phyloP scores from a whole-genome alignment of 2,888 invertebrate species.

The Erynnis tages region DNA sequence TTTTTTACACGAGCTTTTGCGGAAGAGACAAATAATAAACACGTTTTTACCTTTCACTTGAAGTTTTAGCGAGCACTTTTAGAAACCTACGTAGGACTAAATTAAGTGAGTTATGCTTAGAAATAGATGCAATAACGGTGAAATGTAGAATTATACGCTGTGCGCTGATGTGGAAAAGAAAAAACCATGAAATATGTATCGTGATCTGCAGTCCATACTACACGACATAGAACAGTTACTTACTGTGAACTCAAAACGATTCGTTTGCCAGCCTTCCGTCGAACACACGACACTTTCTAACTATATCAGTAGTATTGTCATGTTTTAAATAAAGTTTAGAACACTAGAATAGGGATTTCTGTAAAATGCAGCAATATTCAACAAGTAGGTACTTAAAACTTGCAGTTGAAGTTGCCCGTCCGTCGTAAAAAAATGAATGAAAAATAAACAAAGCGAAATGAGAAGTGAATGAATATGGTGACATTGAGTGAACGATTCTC shows the following conservation, averaged over 20 bases:
- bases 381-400: no score
- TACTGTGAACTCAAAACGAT: constrained; percentile 4
- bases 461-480: no score
- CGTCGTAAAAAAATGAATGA: no score
- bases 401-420: no score
- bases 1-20: background rate
- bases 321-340: background rate
- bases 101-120: no score
- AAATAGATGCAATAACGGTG: background rate
- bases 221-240: constrained; percentile 13
- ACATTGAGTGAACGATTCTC: no score
- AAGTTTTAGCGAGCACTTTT: no score
- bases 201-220: background rate
- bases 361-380: background rate
- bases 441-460: no score
- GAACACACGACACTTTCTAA: background rate
- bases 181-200: constrained; percentile 5
- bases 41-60: constrained; percentile 22
- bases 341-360: background rate
- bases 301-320: background rate
- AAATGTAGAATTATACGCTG: background rate
- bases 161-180: constrained; percentile 19
- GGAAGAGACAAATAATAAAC: constrained; percentile 14
- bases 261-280: background rate
- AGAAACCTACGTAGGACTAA: no score